Evolutionary conservation across 1,140 invertebrate species (phyloP), one percentile per base, ranked within the genome.

Genomic region (Bicyclus anynana): DNA sequence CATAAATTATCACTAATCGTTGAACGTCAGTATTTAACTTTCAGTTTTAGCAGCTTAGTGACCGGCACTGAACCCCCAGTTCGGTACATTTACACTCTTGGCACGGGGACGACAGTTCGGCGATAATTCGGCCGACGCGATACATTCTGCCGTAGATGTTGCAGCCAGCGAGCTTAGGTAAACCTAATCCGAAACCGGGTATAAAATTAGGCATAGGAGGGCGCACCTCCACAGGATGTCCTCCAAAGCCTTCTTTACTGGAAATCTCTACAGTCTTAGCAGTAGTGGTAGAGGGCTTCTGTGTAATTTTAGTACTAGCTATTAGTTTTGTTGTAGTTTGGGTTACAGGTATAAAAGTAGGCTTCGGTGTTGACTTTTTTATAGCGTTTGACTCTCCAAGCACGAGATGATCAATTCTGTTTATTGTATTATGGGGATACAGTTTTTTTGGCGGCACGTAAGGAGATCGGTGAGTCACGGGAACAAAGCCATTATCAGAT

Each of bases 61-160:
- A 90, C 68, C 91, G 91, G 85, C 96, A 97, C 70, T 96, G 94
- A 44, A 97, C 96, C 29, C 96, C 96, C 50, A 94, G 85, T 72
- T 96, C 94, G 14, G 96, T 96, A 87, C 96, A 97, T 74, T 93
- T 94, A 81, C 96, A 97, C 75, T 95, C 94, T 57, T 94, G 91
- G 81, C 96, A 97, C 3, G 93, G 91, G 48, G 91, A 92, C 5
- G 95, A 96, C 51, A 97, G 87, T 89, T 97, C 95, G 0, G 93
- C 91, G 53, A 97, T 97, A 65, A 96, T 94, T 74, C 93, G 91
- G 3, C 95, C 95, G 1, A 97, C 94, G 4, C 93, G 91, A 80
- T 97, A 97, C 94, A 97, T 97, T 64, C 93, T 91, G 2, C 96
- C 96, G 73, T 97, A 97, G 67, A 97, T 97, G 87, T 97, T 97